Percentiles rank a stretch among this genome's conserved stretches.
Conservation (phyloP, 2,113 vertebrate species). For the Microcebus ravelobensis region DNA sequence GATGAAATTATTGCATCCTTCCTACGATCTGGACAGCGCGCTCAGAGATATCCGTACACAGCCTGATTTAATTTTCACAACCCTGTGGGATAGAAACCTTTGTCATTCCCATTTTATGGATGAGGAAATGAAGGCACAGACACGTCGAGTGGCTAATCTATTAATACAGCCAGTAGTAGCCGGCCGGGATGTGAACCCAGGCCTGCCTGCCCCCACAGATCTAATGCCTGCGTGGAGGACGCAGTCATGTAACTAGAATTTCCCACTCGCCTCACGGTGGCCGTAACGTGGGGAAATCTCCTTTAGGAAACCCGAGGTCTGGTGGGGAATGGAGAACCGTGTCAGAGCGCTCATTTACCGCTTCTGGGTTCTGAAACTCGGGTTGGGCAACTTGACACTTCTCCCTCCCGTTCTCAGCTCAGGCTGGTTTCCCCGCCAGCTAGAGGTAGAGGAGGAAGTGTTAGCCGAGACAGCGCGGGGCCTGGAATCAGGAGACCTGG, state of each 20-base stretch:
- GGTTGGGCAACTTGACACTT: slow-evolving; percentile 4
- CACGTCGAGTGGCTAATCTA: not conserved
- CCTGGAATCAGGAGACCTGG: not conserved
- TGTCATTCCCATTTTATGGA: not conserved
- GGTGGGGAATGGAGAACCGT: not conserved
- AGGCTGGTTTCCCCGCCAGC: not conserved
- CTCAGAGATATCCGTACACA: not conserved
- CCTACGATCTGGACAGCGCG: not conserved
- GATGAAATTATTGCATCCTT: not conserved
- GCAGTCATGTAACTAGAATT: not conserved
- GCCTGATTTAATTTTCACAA: not conserved
- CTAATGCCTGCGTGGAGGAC: not conserved
- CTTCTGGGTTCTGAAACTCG: not conserved
- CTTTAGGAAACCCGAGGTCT: not conserved
- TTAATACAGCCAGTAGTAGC: not conserved
- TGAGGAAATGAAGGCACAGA: not conserved
- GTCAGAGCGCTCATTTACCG: not conserved
- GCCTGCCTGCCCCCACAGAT: not conserved
- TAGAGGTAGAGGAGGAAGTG: not conserved
- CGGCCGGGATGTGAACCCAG: not conserved
- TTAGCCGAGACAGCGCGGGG: not conserved
- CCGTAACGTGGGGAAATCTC: not conserved
- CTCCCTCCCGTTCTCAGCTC: not conserved
- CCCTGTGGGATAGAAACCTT: not conserved
- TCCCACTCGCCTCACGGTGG: not conserved